Evolutionary conservation across 2,888 invertebrate species (phyloP).

Genomic region (Ormia ochracea): DNA sequence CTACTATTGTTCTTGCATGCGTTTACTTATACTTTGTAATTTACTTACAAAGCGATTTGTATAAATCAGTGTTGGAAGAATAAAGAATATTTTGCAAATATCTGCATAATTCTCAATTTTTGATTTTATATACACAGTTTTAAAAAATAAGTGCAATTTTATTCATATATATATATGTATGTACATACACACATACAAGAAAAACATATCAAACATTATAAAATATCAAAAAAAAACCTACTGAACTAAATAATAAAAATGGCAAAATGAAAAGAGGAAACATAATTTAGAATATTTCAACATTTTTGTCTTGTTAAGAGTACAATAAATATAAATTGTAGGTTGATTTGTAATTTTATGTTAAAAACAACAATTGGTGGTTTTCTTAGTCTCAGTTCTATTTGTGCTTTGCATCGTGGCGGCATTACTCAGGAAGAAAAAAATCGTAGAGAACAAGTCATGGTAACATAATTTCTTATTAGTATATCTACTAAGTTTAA

Average conservation of each 20-base stretch:
- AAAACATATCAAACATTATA: not conserved
- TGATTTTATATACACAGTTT: not conserved
- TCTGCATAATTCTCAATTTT: not conserved
- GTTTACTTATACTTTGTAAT: constrained; percentile 21
- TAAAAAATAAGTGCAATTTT: no score
- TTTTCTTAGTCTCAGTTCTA: constrained; percentile 70
- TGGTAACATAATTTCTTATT: constrained; percentile 69
- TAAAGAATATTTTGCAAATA: not conserved
- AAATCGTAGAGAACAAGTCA: constrained; percentile 69
- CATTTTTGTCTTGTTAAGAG: constrained; percentile 30
- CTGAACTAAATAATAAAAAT: not conserved
- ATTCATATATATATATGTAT: not conserved
- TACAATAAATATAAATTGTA: constrained; percentile 15
- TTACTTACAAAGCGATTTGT: no score
- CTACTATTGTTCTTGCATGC: constrained; percentile 33
- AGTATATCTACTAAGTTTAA: not conserved
- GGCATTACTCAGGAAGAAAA: constrained; percentile 73
- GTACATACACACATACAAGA: not conserved
- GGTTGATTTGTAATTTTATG: constrained; percentile 37
- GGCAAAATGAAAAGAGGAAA: constrained; percentile 23
- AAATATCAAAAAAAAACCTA: not conserved
- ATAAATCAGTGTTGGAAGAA: no score
- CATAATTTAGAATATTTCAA: constrained; percentile 30
- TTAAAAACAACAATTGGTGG: constrained; percentile 67
- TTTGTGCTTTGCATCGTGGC: constrained; percentile 73